Conservation (phyloP, 2,113 vertebrate species). For the Lichenostomus cassidix region DNA sequence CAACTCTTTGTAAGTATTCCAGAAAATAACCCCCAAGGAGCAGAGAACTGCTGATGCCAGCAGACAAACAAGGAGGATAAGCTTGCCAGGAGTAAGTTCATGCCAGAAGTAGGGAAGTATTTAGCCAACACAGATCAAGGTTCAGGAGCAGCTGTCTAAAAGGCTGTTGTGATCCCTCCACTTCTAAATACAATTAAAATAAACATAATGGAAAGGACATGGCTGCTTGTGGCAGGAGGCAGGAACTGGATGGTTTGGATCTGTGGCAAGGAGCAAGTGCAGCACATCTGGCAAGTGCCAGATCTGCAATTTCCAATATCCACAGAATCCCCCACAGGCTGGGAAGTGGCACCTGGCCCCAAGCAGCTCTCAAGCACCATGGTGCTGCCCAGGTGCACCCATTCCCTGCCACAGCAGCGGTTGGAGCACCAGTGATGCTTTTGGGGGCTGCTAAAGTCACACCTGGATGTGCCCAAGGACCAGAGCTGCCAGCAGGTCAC, state of each 20-base stretch:
- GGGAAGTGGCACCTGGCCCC: not conserved
- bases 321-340: not conserved
- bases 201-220: not conserved
- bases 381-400: not conserved
- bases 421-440: fast-evolving
- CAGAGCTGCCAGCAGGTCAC: not conserved
- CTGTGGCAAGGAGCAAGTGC: not conserved
- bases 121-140: not conserved
- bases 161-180: not conserved
- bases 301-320: not conserved
- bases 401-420: not conserved
- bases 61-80: slow-evolving; percentile 1
- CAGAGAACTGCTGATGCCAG: slow-evolving; percentile 23
- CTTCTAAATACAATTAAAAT: not conserved
- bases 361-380: not conserved
- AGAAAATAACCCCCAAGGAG: slow-evolving; percentile 8
- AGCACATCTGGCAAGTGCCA: not conserved
- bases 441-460: not conserved
- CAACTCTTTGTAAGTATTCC: not conserved
- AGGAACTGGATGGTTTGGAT: not conserved
- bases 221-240: not conserved
- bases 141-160: not conserved
- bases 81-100: slow-evolving; percentile 10
- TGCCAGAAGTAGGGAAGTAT: not conserved
- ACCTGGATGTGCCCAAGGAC: not conserved